phyloP scores from a whole-genome alignment of 2,797 vertebrate genomes.

The Galagoides demidoff region DNA sequence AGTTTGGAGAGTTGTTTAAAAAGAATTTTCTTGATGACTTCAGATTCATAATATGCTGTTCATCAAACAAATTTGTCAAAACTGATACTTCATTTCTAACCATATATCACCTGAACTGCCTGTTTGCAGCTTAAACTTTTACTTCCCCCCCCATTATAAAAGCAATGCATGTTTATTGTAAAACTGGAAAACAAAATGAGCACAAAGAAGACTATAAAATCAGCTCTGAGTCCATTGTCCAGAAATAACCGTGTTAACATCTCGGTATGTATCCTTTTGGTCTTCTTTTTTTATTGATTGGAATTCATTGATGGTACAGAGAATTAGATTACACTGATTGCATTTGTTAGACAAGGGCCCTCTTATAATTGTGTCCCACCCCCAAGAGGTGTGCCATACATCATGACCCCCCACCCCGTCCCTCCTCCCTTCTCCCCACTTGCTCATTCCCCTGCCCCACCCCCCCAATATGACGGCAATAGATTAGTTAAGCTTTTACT shows the following conservation, averaged over 20 bases:
- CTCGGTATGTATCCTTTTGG: background rate
- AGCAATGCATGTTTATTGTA: background rate
- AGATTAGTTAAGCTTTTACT: background rate
- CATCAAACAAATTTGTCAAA: slow-evolving; percentile 78
- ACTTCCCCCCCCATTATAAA: background rate
- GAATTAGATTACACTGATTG: too few species aligned
- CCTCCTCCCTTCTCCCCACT: too few species aligned
- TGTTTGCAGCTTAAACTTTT: slow-evolving; percentile 77
- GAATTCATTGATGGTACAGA: too few species aligned
- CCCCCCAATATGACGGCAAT: too few species aligned
- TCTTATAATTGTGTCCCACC: too few species aligned
- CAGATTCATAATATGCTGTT: slow-evolving; percentile 79
- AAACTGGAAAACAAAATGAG: background rate
- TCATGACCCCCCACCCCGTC: too few species aligned
- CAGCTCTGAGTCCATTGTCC: background rate
- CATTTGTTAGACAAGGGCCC: too few species aligned
- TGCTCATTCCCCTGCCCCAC: too few species aligned
- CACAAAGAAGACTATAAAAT: slow-evolving; percentile 6
- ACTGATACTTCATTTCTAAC: background rate
- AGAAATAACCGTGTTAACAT: background rate
- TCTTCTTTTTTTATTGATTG: too few species aligned
- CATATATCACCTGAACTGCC: slow-evolving; percentile 80
- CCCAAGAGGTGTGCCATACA: too few species aligned
- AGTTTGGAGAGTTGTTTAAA: slow-evolving; percentile 95
- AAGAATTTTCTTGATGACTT: slow-evolving; percentile 66